Evolutionary conservation across 2,113 vertebrate species (phyloP), one percentile per base, ranked within the genome.

Genomic region (Paradisaea rubra): DNA sequence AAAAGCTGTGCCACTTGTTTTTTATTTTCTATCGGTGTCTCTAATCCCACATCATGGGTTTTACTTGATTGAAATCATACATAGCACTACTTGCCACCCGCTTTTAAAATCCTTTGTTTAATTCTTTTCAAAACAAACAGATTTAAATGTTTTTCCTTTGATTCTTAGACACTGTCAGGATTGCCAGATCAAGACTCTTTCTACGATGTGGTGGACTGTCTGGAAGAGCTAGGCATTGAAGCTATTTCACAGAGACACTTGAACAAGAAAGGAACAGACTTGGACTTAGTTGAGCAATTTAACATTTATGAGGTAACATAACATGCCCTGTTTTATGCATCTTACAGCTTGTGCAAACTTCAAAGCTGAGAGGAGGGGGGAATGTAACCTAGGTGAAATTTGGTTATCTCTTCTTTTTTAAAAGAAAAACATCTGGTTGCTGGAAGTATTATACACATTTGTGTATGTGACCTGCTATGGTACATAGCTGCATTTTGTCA

Each of bases 151-250:
- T 96, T 95, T 95, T 95, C 68, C 97, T 97, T 97, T 97, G 91
- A 95, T 87, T 92, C 72, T 63, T 95, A 99, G 99, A 99, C 98
- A 0, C 97, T 99, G 93, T 98, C 98, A 10, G 98, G 98, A 47
- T 97, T 99, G 93, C 98, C 99, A 94, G 99, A 99, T 95, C 99
- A 99, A 96, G 99, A 99, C 96, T 98, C 98, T 25, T 99, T 99
- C 98, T 99, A 99, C 19, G 99, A 99, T 5, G 98, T 99, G 96
- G 99, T 99, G 94, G 99, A 99, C 97, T 98, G 98, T 97, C 98
- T 99, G 95, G 99, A 99, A 97, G 99, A 99, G 89, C 98, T 99
- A 91, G 97, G 98, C 90, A 99, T 99, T 1, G 99, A 99, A 73
- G 94, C 95, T 11, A 97, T 99, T 97, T 98, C 98, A 54, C 98